Percentiles rank a stretch among this genome's conserved stretches.
phyloP scores from a whole-genome alignment of 2,797 vertebrate species.

The Phoxinus dragarum region DNA sequence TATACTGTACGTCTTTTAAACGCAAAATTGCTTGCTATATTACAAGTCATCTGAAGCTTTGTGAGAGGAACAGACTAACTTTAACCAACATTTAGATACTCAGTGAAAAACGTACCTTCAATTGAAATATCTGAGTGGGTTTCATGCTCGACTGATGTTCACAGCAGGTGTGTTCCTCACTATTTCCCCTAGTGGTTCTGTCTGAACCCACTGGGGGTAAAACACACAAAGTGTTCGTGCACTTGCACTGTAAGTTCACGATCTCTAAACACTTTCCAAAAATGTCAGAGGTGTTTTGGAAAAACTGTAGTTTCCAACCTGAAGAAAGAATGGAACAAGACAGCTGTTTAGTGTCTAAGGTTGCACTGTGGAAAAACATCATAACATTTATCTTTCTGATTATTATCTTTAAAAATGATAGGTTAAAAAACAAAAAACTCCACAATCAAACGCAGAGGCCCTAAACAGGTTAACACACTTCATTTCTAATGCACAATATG shows the following conservation, averaged over 20 bases:
- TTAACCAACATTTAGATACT: not conserved
- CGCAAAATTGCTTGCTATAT: not conserved
- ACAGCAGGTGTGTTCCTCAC: conserved; percentile 10
- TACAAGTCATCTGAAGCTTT: not conserved
- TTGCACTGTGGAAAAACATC: not conserved
- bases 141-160: conserved; percentile 2
- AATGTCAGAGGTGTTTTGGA: conserved; percentile 9
- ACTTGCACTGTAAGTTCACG: not conserved
- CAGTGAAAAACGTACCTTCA: not conserved
- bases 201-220: conserved; percentile 3
- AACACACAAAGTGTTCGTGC: not conserved
- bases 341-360: conserved; percentile 2
- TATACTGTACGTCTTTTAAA: too few species aligned
- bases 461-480: not conserved
- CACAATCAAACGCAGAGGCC: not conserved
- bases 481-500: conserved; percentile 7
- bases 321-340: not conserved
- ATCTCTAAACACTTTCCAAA: conserved; percentile 27
- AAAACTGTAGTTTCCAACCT: conserved; percentile 10
- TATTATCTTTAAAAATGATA: not conserved
- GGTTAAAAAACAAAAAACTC: not conserved
- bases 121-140: not conserved
- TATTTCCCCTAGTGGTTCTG: conserved; percentile 6
- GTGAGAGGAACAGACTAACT: not conserved
- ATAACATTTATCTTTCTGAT: not conserved